Conservation (phyloP, 2,888 invertebrate species). For the Agonopterix heracliana region DNA sequence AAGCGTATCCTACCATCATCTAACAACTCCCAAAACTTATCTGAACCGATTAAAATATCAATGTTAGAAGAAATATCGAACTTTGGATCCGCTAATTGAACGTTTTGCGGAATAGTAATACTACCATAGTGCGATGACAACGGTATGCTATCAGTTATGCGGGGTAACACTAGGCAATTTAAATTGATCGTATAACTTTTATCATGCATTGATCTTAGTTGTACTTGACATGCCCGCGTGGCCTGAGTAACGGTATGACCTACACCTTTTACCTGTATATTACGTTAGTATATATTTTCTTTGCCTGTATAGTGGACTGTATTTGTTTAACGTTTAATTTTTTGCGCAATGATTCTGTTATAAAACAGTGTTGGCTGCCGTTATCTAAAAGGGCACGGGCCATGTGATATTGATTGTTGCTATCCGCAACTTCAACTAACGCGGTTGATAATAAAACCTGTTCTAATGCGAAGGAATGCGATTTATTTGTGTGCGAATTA, state of each 20-base stretch:
- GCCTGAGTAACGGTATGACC: conserved; percentile 13
- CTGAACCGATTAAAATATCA: conserved; percentile 1
- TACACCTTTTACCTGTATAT: conserved; percentile 13
- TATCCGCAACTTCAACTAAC: conserved; percentile 7
- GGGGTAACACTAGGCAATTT: conserved; percentile 12
- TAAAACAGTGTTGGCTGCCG: conserved; percentile 18
- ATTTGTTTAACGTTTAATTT: conserved; percentile 8
- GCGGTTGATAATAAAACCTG: too few species aligned
- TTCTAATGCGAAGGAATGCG: too few species aligned
- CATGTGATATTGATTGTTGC: conserved; percentile 12
- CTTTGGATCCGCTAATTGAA: conserved; percentile 7
- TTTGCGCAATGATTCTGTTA: conserved; percentile 9
- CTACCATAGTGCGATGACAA: not conserved
- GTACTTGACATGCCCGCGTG: conserved; percentile 12
- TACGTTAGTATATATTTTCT: too few species aligned
- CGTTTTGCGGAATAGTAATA: conserved; percentile 6
- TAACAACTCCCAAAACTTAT: conserved; percentile 14
- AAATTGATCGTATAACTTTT: conserved; percentile 9
- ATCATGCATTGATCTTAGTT: conserved; percentile 8
- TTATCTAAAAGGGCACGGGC: conserved; percentile 15
- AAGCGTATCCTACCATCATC: conserved; percentile 5
- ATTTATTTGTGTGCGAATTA: too few species aligned
- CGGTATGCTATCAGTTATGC: conserved; percentile 9
- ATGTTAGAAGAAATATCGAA: conserved; percentile 7
- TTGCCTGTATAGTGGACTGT: conserved; percentile 14